Conservation (phyloP, 2,797 vertebrate species). For the Podargus strigoides region DNA sequence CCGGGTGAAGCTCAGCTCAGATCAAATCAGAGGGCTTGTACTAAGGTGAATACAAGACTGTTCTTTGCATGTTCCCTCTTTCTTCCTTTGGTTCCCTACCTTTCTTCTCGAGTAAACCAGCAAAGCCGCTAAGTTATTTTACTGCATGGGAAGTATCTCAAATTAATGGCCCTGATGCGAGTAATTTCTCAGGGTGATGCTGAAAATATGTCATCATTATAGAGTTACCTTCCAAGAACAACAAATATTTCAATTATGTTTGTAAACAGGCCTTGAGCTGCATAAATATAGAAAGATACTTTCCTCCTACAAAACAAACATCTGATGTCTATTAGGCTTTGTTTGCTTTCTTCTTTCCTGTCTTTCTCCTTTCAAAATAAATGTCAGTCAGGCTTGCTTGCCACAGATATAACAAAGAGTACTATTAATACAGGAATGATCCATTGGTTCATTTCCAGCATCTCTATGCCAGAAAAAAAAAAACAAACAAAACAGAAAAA, state of each 20-base stretch:
- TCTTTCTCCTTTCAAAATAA: neutral
- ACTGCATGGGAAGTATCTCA: neutral
- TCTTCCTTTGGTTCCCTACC: neutral
- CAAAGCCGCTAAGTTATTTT: neutral
- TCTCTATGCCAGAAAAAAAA: neutral
- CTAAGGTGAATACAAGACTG: neutral
- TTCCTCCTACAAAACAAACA: neutral
- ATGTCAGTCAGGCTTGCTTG: neutral
- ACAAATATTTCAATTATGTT: neutral
- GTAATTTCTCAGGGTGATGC: neutral
- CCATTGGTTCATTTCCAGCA: neutral
- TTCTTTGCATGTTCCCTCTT: neutral
- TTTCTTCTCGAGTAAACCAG: neutral
- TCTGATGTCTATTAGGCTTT: neutral
- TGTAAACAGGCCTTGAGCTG: neutral
- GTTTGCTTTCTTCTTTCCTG: neutral
- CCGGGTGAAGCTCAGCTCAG: neutral
- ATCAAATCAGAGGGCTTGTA: neutral
- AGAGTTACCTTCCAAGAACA: neutral
- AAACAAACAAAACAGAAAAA: neutral
- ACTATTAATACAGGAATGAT: neutral
- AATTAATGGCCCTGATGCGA: neutral
- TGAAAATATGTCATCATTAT: neutral
- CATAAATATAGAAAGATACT: neutral
- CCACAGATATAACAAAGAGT: neutral